These are phyloP conservation scores for Callaeas wilsoni DNA, from an alignment of 2,113 vertebrate genomes.

Conservation along the genomic window DNA sequence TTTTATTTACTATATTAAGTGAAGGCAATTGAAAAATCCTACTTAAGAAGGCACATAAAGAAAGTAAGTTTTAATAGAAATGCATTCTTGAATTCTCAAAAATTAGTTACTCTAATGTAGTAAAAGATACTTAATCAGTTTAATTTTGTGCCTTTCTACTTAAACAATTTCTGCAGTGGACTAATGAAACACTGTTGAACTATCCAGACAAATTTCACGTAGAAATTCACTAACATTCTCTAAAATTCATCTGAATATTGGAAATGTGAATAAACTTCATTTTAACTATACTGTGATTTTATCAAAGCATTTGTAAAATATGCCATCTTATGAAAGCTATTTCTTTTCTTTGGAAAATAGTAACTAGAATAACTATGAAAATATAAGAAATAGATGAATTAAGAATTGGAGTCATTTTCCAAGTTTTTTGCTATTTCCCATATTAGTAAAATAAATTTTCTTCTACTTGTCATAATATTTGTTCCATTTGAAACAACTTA, in stretches of 20 bases:
- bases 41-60: not conserved
- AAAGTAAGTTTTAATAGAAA: not conserved
- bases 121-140: not conserved
- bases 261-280: not conserved
- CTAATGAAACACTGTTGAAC: not conserved
- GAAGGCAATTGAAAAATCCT: not conserved
- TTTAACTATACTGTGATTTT: not conserved
- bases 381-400: slow-evolving; percentile 25
- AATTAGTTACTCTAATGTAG: not conserved
- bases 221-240: not conserved
- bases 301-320: not conserved
- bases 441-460: slow-evolving; percentile 59
- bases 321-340: not conserved
- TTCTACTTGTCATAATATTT: slow-evolving; percentile 73
- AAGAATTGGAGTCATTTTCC: not conserved
- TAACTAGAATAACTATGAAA: slow-evolving; percentile 25
- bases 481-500: slow-evolving; percentile 65
- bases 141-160: not conserved
- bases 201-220: not conserved
- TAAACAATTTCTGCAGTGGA: not conserved
- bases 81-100: not conserved
- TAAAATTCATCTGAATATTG: not conserved
- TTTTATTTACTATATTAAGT: not conserved
- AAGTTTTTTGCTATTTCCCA: slow-evolving; percentile 31
- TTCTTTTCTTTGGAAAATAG: not conserved